Percentiles rank a stretch among this genome's conserved stretches.
phyloP scores from a whole-genome alignment of 2,113 vertebrate species.

The Smithornis capensis region DNA sequence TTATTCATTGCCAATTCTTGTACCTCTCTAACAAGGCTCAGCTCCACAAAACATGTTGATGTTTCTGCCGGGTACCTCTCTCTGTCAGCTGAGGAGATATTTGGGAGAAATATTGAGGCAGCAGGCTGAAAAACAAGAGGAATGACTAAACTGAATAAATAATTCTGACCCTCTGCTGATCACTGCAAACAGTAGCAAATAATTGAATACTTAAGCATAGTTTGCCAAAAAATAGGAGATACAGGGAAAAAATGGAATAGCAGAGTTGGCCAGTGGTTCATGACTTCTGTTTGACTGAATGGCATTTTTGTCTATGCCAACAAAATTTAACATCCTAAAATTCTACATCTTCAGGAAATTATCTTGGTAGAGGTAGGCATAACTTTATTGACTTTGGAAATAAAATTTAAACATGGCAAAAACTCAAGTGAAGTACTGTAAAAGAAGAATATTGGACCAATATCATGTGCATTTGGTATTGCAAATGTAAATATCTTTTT shows the following conservation, averaged over 20 bases:
- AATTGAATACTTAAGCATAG: not conserved
- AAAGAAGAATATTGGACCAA: not conserved
- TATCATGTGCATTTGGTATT: not conserved
- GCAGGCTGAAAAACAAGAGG: not conserved
- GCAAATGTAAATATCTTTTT: not conserved
- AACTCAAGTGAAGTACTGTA: not conserved
- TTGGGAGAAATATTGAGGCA: not conserved
- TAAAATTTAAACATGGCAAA: not conserved
- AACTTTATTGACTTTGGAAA: not conserved
- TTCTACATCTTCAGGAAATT: not conserved
- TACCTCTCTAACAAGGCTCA: not conserved
- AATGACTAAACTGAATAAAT: not conserved
- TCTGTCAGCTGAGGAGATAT: not conserved
- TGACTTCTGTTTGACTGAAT: not conserved
- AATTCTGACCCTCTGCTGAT: not conserved
- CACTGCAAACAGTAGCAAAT: not conserved
- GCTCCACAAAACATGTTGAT: not conserved
- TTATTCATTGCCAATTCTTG: not conserved
- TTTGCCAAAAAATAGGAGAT: not conserved
- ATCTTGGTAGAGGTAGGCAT: not conserved
- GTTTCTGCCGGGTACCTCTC: not conserved
- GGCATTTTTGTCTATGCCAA: not conserved
- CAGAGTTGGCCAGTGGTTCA: not conserved
- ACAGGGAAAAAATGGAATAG: not conserved
- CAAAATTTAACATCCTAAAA: not conserved